These are phyloP conservation scores for Anas flavirostris DNA, from an alignment of 2,797 vertebrate genomes.

Conservation along the genomic window DNA sequence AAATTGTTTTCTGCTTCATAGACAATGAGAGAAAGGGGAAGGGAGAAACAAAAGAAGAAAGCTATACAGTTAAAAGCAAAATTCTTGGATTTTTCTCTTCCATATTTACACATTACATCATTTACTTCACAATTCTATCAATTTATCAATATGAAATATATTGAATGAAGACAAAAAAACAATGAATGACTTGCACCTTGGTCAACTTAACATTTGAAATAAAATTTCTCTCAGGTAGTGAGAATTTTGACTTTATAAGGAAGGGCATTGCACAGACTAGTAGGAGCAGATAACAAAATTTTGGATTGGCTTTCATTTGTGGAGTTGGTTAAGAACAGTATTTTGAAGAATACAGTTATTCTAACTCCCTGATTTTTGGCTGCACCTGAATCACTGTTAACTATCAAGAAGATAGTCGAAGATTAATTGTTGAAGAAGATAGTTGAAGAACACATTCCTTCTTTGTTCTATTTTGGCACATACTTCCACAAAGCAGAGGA, in stretches of 20 bases:
- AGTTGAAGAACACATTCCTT: neutral
- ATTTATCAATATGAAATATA: neutral
- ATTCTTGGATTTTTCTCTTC: neutral
- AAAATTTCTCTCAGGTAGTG: neutral
- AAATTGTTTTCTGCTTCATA: neutral
- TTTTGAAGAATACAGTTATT: neutral
- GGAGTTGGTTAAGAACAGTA: neutral
- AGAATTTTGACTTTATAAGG: neutral
- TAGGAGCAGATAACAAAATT: neutral
- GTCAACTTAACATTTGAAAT: neutral
- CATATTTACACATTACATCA: neutral
- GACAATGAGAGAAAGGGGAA: neutral
- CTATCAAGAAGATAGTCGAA: too few relatives aligned
- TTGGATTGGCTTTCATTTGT: neutral
- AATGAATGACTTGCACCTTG: neutral
- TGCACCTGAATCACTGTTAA: neutral
- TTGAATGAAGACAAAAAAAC: neutral
- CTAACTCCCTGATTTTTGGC: neutral
- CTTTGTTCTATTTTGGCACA: neutral
- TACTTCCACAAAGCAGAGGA: neutral
- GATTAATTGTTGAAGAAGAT: too few relatives aligned
- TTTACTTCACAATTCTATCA: neutral
- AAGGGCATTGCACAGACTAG: neutral
- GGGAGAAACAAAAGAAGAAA: too few relatives aligned
- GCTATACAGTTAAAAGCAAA: neutral